phyloP scores from a whole-genome alignment of 2,888 invertebrate species.

The Drosophila nigritarsus region DNA sequence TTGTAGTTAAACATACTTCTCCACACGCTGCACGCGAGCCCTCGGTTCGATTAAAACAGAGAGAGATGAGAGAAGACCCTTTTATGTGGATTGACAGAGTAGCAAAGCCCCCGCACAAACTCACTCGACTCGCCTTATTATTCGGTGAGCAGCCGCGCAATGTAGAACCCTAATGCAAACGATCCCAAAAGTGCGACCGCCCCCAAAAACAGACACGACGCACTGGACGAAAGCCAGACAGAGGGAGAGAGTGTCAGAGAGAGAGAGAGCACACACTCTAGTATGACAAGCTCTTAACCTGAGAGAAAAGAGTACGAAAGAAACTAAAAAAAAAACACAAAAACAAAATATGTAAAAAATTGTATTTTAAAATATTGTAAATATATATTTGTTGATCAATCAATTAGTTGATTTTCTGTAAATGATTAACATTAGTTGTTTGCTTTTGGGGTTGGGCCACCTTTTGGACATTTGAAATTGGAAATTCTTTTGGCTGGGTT shows the following conservation, averaged over 20 bases:
- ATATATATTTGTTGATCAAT: conserved; percentile 43
- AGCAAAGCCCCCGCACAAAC: conserved; percentile 49
- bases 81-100: conserved; percentile 37
- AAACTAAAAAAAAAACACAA: conserved; percentile 68
- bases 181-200: conserved; percentile 43
- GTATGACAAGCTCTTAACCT: conserved; percentile 59
- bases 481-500: conserved; percentile 43
- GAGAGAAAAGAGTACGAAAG: conserved; percentile 76
- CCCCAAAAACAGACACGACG: conserved; percentile 42
- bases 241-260: background rate
- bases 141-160: conserved; percentile 38
- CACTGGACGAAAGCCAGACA: conserved; percentile 40
- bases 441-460: conserved; percentile 35
- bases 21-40: conserved; percentile 80
- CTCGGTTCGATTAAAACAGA: conserved; percentile 66
- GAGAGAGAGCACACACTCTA: conserved; percentile 47
- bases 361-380: conserved; percentile 49
- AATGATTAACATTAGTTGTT: conserved; percentile 60
- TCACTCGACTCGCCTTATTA: conserved; percentile 58
- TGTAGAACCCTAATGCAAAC: conserved; percentile 27
- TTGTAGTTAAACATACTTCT: conserved; percentile 76
- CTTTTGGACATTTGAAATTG: conserved; percentile 49
- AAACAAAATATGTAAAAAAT: conserved; percentile 43
- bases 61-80: conserved; percentile 53
- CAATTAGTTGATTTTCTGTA: conserved; percentile 50